Conservation (phyloP, 92 coral and sea anemone species). For the Paramuricea clavata region DNA sequence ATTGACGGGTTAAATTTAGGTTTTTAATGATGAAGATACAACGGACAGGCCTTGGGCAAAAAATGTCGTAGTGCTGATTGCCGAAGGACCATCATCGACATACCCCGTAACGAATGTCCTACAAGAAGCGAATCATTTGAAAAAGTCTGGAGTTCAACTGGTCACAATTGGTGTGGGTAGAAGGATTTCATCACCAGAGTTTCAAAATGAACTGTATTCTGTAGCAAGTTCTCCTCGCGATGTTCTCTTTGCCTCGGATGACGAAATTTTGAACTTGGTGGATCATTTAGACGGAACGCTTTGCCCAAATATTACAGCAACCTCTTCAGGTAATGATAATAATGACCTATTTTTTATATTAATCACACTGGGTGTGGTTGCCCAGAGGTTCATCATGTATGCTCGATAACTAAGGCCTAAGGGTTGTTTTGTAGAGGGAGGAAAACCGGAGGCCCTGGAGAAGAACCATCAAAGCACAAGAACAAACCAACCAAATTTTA, state of each 20-base stretch:
- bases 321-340: neutral
- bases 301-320: conserved; percentile 6
- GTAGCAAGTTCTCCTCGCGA: conserved; percentile 12
- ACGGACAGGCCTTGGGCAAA: conserved; percentile 17
- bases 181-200: neutral
- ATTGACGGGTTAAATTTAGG: neutral
- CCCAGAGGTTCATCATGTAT: too few species aligned
- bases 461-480: too few species aligned
- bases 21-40: conserved; percentile 5
- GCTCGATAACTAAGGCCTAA: too few species aligned
- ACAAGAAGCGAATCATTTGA: conserved; percentile 12
- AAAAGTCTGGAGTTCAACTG: neutral
- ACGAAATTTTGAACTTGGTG: neutral
- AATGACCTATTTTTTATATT: too few species aligned
- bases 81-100: conserved; percentile 25
- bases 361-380: too few species aligned
- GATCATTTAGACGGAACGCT: neutral
- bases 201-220: conserved; percentile 5
- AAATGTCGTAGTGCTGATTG: conserved; percentile 9
- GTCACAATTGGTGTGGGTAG: conserved; percentile 16
- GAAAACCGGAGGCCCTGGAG: too few species aligned
- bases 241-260: neutral
- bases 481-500: too few species aligned
- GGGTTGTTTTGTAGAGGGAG: too few species aligned
- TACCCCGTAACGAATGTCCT: neutral